Percentiles rank a stretch among this genome's conserved stretches.
Evolutionary conservation across 1,140 invertebrate genomes (phyloP).

Genomic region (Nasonia giraulti): DNA sequence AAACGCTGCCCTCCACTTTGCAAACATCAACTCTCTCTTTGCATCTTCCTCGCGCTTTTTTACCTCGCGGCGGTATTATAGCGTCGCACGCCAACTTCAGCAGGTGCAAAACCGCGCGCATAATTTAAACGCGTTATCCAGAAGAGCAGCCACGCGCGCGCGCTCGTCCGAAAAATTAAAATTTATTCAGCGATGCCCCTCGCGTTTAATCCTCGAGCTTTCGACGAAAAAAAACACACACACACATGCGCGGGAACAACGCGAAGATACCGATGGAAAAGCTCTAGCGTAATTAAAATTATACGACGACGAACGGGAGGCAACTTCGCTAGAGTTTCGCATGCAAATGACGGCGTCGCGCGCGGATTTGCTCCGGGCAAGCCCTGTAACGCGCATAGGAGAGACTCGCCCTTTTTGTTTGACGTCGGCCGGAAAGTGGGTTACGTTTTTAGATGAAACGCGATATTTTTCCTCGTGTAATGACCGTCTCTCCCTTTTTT

Average conservation of each 20-base stretch:
- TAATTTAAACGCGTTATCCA: not conserved
- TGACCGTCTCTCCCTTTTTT: not conserved
- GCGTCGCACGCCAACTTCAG: not conserved
- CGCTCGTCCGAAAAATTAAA: not conserved
- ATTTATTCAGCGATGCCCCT: not conserved
- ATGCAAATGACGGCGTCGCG: too few species aligned
- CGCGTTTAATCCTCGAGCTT: too few species aligned
- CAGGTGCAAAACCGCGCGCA: not conserved
- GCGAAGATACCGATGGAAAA: too few species aligned
- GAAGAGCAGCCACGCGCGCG: too few species aligned
- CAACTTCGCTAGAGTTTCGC: too few species aligned
- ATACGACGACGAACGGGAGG: not conserved
- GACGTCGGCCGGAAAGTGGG: not conserved
- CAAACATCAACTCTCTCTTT: not conserved
- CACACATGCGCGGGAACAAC: too few species aligned
- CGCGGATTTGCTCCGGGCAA: not conserved
- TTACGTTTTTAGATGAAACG: not conserved
- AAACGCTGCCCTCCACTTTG: not conserved
- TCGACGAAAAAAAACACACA: too few species aligned
- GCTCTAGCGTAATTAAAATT: not conserved
- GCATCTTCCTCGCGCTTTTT: not conserved
- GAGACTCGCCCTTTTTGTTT: too few species aligned
- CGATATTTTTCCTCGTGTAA: not conserved
- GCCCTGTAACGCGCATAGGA: too few species aligned
- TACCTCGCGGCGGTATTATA: not conserved